These are phyloP conservation scores for Drosophila setifemur DNA, from an alignment of 1,140 invertebrate species.

Conservation along the genomic window DNA sequence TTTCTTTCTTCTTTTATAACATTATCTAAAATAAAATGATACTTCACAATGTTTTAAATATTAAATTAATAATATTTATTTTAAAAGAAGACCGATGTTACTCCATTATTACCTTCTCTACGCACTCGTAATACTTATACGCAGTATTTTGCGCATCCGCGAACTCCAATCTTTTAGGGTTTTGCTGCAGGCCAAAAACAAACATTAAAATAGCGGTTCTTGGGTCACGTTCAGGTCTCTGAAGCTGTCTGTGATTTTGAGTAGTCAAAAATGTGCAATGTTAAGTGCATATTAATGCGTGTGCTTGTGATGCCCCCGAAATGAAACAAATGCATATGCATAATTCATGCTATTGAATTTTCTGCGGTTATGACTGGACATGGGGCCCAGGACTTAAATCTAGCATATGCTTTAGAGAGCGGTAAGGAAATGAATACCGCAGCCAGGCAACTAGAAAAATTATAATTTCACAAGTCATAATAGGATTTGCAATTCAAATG, in stretches of 20 bases:
- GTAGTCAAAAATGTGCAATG: constrained; percentile 71
- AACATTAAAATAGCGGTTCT: constrained; percentile 48
- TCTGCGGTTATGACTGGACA: constrained; percentile 64
- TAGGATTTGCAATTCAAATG: constrained; percentile 82
- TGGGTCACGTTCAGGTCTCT: constrained; percentile 14
- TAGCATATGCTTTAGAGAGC: constrained; percentile 17
- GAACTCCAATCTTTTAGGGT: constrained; percentile 50
- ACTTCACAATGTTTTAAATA: too few relatives aligned
- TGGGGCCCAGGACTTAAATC: constrained; percentile 59
- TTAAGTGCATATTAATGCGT: constrained; percentile 77
- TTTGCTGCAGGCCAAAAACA: constrained; percentile 68
- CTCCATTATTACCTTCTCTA: too few relatives aligned
- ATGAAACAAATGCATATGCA: constrained; percentile 70
- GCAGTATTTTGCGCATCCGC: constrained; percentile 29
- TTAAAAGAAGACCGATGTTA: too few relatives aligned
- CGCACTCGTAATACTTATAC: too few relatives aligned
- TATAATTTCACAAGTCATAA: constrained; percentile 82
- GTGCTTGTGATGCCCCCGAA: constrained; percentile 57
- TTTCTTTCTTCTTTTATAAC: too few relatives aligned
- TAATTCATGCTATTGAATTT: constrained; percentile 82
- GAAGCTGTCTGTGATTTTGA: constrained; percentile 15
- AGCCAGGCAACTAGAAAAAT: constrained; percentile 72
- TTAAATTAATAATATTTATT: too few relatives aligned
- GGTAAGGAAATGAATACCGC: constrained; percentile 14
- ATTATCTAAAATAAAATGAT: too few relatives aligned